These are phyloP conservation scores for Aspidiotus rigidus DNA, from an alignment of 2,888 invertebrate genomes.

Conservation along the genomic window DNA sequence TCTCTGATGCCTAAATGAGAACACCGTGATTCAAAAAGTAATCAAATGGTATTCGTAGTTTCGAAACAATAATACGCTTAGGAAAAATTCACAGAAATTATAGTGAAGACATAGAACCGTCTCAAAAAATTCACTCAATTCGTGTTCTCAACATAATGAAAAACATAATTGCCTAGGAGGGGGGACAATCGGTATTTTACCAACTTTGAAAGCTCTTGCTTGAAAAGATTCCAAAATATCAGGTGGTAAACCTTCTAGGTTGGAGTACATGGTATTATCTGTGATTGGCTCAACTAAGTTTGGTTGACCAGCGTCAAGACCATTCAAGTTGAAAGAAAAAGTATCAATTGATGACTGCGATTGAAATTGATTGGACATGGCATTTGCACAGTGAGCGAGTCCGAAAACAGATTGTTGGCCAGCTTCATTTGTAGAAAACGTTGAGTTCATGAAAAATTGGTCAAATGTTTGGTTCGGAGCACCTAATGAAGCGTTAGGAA, in stretches of 20 bases:
- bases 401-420: neutral
- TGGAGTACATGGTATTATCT: constrained; percentile 18
- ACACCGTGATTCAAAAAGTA: no score
- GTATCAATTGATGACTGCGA: constrained; percentile 7
- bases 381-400: neutral
- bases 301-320: neutral
- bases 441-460: neutral
- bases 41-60: no score
- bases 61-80: neutral
- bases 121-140: neutral
- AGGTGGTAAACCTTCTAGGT: constrained; percentile 5
- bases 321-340: constrained; percentile 17
- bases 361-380: neutral
- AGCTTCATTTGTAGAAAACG: neutral
- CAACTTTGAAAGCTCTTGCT: constrained; percentile 7
- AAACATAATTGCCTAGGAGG: constrained; percentile 21
- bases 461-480: no score
- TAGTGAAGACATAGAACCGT: neutral
- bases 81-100: neutral
- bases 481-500: neutral
- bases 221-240: constrained; percentile 10
- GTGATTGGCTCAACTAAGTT: neutral
- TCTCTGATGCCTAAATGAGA: no score
- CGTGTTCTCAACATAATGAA: neutral
- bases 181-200: constrained; percentile 18